Conservation (phyloP, 2,797 vertebrate genomes). For the Valencia hispanica region DNA sequence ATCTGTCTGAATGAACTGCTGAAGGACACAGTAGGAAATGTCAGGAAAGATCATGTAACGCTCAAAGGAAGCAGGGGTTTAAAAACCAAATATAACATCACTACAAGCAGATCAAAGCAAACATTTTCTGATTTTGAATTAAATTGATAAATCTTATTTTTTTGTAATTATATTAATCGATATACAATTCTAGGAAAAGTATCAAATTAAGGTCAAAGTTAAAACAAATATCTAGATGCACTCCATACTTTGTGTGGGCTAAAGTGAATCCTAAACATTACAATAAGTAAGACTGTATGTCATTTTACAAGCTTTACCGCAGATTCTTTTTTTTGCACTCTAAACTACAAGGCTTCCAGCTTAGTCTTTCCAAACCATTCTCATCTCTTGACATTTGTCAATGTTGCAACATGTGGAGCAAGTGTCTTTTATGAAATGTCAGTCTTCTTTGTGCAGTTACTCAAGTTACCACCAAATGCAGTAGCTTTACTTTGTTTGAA, state of each 20-base stretch:
- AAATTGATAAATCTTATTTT: not conserved
- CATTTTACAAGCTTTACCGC: not conserved
- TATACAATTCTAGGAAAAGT: not conserved
- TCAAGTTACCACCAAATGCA: not conserved
- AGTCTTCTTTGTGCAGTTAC: not conserved
- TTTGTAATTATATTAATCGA: no score
- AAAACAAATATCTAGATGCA: not conserved
- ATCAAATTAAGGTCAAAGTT: not conserved
- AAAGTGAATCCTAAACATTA: not conserved
- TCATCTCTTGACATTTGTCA: slow-evolving; percentile 13
- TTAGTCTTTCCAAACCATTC: not conserved
- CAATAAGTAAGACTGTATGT: not conserved
- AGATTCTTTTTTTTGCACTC: not conserved
- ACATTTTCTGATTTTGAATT: not conserved
- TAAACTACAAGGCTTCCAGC: not conserved
- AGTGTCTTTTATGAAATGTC: slow-evolving; percentile 1
- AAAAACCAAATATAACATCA: not conserved
- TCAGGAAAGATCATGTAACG: slow-evolving; percentile 6
- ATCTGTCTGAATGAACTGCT: slow-evolving; percentile 5
- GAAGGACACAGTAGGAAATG: slow-evolving; percentile 21
- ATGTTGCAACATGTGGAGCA: not conserved
- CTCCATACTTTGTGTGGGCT: not conserved
- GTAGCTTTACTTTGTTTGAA: slow-evolving; percentile 1
- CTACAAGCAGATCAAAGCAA: not conserved
- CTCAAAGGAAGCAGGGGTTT: not conserved